Conservation (phyloP, 30 jellyfish, hydroid and myxozoan genomes). For the Turritopsis dohrnii region DNA sequence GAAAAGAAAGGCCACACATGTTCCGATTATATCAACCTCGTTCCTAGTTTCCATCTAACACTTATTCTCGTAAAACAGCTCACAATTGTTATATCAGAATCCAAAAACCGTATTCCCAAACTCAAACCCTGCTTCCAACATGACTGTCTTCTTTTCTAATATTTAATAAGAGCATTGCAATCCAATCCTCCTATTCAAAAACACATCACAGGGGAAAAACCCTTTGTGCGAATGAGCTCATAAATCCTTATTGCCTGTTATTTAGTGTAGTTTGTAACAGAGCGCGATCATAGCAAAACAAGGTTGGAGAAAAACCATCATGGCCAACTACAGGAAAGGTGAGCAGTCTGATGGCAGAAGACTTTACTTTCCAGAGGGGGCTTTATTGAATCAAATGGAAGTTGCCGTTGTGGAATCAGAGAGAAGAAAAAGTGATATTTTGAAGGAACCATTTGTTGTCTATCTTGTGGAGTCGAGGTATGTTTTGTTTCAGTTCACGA, state of each 20-base stretch:
- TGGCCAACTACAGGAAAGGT: slow-evolving; percentile 18
- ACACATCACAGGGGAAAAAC: background rate
- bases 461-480: slow-evolving; percentile 95
- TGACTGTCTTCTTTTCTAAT: too few species aligned
- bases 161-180: too few species aligned
- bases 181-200: too few species aligned
- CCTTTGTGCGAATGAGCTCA: background rate
- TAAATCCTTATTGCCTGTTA: background rate
- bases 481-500: too few species aligned
- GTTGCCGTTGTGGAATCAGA: slow-evolving; percentile 98
- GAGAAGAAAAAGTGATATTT: slow-evolving; percentile 87
- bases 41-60: background rate
- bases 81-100: too few species aligned
- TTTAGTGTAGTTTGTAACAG: background rate
- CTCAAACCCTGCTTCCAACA: too few species aligned
- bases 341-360: slow-evolving; percentile 39
- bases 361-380: slow-evolving; percentile 93
- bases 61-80: too few species aligned
- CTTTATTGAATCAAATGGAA: slow-evolving; percentile 85
- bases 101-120: too few species aligned
- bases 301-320: background rate
- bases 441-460: slow-evolving; percentile 90
- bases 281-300: slow-evolving; percentile 9
- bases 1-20: background rate
- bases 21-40: background rate